Conservation (phyloP, 2,888 invertebrate genomes). For the Lasioglossum figueresi region DNA sequence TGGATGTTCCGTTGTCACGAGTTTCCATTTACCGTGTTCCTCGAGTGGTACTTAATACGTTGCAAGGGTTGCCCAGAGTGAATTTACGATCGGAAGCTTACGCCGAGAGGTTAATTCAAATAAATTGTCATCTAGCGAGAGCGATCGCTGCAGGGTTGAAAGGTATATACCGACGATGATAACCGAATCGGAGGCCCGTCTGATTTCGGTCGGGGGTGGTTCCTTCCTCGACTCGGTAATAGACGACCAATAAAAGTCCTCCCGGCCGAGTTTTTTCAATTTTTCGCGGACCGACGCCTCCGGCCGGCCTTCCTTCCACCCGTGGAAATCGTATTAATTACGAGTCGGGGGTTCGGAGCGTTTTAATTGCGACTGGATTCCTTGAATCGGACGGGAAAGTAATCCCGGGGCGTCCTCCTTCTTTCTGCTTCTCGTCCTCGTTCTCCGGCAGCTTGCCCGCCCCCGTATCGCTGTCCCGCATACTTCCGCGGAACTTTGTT, state of each 20-base stretch:
- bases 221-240: not conserved
- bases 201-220: not conserved
- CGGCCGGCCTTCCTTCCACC: not conserved
- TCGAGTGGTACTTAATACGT: conserved; percentile 9
- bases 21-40: conserved; percentile 30
- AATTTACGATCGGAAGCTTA: conserved; percentile 2
- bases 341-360: not conserved
- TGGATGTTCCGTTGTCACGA: conserved; percentile 36
- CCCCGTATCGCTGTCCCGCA: conserved; percentile 44
- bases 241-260: not conserved
- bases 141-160: not conserved
- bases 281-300: conserved; percentile 22
- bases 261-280: not conserved
- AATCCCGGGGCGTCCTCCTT: conserved; percentile 14
- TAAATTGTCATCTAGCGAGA: conserved; percentile 2
- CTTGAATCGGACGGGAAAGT: conserved; percentile 32
- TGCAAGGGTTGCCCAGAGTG: not conserved
- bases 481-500: conserved; percentile 62
- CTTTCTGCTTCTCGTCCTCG: conserved; percentile 5
- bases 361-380: conserved; percentile 39
- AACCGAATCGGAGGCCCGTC: not conserved
- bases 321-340: conserved; percentile 43
- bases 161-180: not conserved
- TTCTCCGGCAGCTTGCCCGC: not conserved
- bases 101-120: conserved; percentile 1